A percentile compares a stretch with the other conserved stretches of the same genome.
phyloP scores from a whole-genome alignment of 2,113 vertebrate species.

The Athene cunicularia region DNA sequence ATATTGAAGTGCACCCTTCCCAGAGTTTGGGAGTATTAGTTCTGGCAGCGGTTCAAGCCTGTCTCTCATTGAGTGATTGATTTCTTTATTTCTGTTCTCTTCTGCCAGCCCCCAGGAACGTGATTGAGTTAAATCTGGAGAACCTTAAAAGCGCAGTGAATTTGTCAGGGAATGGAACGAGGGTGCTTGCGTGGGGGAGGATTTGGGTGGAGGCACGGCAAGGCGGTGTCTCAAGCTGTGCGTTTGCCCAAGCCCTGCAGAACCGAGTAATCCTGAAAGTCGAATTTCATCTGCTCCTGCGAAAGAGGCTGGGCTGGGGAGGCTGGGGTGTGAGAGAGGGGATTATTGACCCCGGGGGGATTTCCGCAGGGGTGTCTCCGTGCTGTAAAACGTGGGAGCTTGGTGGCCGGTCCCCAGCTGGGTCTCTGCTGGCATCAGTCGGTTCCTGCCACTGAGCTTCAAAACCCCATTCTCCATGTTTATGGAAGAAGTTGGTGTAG shows the following conservation, averaged over 20 bases:
- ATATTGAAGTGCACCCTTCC: neutral
- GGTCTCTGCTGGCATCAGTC: neutral
- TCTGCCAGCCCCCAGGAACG: neutral
- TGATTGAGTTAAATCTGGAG: neutral
- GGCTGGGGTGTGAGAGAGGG: neutral
- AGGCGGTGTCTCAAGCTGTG: accelerated
- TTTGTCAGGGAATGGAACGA: neutral
- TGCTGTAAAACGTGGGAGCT: neutral
- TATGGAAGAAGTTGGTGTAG: too few species aligned
- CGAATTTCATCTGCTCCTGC: neutral
- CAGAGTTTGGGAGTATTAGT: neutral
- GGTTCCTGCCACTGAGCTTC: neutral
- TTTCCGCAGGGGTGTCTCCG: neutral
- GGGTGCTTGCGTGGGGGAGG: neutral
- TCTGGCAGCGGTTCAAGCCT: neutral
- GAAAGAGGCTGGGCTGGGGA: neutral
- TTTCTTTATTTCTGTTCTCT: neutral
- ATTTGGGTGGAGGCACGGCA: neutral
- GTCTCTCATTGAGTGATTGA: neutral
- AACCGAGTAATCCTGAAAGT: too few species aligned
- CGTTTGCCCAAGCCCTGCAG: neutral
- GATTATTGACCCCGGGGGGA: too few species aligned
- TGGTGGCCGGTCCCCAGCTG: neutral
- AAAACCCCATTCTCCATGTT: neutral
- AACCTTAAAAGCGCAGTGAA: neutral